Percentiles rank a stretch among this genome's conserved stretches.
Evolutionary conservation across 2,888 invertebrate genomes (phyloP).

Genomic region (Cosmopolites sordidus): DNA sequence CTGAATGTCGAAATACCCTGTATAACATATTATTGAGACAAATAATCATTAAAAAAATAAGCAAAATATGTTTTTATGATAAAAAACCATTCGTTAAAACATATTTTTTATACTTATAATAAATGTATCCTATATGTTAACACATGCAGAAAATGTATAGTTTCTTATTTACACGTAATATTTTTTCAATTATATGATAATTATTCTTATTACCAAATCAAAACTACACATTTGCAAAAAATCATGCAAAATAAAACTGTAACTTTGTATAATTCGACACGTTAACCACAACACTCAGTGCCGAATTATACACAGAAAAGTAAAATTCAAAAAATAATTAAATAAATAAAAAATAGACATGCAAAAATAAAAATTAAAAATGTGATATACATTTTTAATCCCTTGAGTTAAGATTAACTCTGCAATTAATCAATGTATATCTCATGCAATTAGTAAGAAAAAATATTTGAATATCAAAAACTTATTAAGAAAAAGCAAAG

Average conservation of each 20-base stretch:
- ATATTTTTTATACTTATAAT: no score
- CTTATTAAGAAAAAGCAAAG: slow-evolving; percentile 22
- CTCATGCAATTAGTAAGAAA: slow-evolving; percentile 17
- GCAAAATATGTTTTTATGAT: no score
- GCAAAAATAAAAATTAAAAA: slow-evolving; percentile 16
- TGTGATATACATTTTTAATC: slow-evolving; percentile 10
- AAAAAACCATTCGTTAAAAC: no score
- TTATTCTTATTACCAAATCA: slow-evolving; percentile 5
- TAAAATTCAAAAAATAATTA: slow-evolving; percentile 9
- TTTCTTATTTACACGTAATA: slow-evolving; percentile 4
- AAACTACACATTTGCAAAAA: slow-evolving; percentile 20
- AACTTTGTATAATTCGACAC: background rate
- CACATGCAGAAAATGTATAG: slow-evolving; percentile 20
- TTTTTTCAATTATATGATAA: background rate
- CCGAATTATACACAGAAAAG: background rate
- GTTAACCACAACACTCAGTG: no score
- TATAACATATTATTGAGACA: no score
- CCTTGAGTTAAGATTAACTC: background rate
- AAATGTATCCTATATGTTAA: slow-evolving; percentile 5
- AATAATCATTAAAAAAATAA: no score
- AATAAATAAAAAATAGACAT: slow-evolving; percentile 19
- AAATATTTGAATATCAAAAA: slow-evolving; percentile 17
- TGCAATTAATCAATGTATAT: slow-evolving; percentile 11
- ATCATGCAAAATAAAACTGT: slow-evolving; percentile 25
- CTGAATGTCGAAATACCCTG: no score